A percentile compares a stretch with the other conserved stretches of the same genome.
Conservation (phyloP, 1,140 invertebrate genomes). For the Varroa destructor region DNA sequence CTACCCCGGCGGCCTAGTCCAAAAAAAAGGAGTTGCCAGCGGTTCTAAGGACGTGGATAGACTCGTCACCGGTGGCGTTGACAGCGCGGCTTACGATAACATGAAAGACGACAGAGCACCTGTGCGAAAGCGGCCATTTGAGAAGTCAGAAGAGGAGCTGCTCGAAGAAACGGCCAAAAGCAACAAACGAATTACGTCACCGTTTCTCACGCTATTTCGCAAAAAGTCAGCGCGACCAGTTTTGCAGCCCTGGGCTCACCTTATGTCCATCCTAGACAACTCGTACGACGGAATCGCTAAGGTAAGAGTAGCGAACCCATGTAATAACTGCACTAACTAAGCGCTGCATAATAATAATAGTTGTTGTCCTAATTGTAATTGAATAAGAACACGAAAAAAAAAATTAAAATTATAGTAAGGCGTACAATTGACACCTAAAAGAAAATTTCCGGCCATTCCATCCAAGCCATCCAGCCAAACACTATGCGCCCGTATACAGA, state of each 20-base stretch:
- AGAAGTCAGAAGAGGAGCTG: conserved; percentile 11
- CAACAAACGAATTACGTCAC: conserved; percentile 5
- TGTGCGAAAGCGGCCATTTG: neutral
- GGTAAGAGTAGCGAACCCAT: neutral
- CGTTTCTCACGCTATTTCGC: conserved; percentile 21
- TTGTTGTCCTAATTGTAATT: too few relatives aligned
- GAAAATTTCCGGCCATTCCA: too few relatives aligned
- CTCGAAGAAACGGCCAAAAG: conserved; percentile 14
- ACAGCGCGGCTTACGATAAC: too few relatives aligned
- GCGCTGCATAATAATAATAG: too few relatives aligned
- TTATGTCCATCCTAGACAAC: conserved; percentile 24
- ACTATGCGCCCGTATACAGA: too few relatives aligned
- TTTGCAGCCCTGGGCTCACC: conserved; percentile 21
- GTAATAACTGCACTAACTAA: too few relatives aligned
- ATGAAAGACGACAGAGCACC: too few relatives aligned
- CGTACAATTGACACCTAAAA: too few relatives aligned
- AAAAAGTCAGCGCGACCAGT: conserved; percentile 17
- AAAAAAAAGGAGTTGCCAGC: neutral
- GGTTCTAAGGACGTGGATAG: neutral
- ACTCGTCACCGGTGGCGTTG: neutral
- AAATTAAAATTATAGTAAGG: too few relatives aligned
- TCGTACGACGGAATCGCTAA: conserved; percentile 13
- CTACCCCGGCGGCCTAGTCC: conserved; percentile 7
- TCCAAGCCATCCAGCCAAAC: too few relatives aligned
- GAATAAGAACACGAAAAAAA: too few relatives aligned